Evolutionary conservation across 2,888 invertebrate genomes (phyloP), one percentile per base, ranked within the genome.

Genomic region (Callosobruchus maculatus): DNA sequence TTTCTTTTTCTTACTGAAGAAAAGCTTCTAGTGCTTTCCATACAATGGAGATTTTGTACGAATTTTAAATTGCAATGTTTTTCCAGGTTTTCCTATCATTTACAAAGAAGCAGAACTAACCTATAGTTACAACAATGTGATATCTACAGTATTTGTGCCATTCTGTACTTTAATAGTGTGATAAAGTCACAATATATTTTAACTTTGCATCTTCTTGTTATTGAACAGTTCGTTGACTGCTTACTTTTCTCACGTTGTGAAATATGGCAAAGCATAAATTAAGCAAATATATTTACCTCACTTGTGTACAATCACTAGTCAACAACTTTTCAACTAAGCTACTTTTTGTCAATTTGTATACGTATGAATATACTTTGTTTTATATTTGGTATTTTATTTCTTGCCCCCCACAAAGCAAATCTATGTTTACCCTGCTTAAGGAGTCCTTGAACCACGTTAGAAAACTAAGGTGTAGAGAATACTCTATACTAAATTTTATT

Each of bases 1-100:
- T n/a, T n/a, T n/a, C n/a, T n/a, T n/a, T n/a, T n/a, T n/a, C n/a
- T n/a, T n/a, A n/a, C n/a, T n/a, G n/a, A n/a, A n/a, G n/a, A n/a
- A n/a, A n/a, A n/a, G n/a, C n/a, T n/a, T n/a, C n/a, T n/a, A n/a
- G n/a, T n/a, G n/a, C n/a, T n/a, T n/a, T n/a, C n/a, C n/a, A n/a
- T n/a, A n/a, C n/a, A n/a, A n/a, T n/a, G n/a, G n/a, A n/a, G n/a
- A n/a, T n/a, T n/a, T n/a, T n/a, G n/a, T n/a, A n/a, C n/a, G n/a
- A n/a, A n/a, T n/a, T n/a, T n/a, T n/a, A n/a, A n/a, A 74, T 70
- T 74, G 72, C n/a, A n/a, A n/a, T 68, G 78, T 76, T 74, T 69
- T 82, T 82, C 72, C 75, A 85, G 85, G 93, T 95, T 79, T 93
- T 93, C 85, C 85, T 93, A 73, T 90, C 91, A 78, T 92, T 93